These are phyloP conservation scores for Zaprionus africanus DNA, from an alignment of 1,140 invertebrate genomes.

Conservation along the genomic window DNA sequence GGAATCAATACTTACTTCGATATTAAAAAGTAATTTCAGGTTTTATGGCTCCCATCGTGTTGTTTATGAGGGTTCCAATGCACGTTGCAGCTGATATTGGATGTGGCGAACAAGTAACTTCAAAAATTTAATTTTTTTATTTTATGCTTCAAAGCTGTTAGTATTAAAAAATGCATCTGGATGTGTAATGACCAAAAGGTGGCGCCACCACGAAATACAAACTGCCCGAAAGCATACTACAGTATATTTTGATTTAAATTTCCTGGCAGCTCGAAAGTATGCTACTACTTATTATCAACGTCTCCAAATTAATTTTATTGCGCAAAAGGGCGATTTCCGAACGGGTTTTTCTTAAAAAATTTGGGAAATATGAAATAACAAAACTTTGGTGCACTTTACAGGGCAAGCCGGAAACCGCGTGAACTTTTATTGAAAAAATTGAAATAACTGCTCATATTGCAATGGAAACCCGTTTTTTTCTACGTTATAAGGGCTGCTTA, in stretches of 20 bases:
- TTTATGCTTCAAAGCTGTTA: too few species aligned
- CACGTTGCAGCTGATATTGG: background rate
- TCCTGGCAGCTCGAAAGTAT: background rate
- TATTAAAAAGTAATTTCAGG: background rate
- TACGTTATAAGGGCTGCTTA: too few species aligned
- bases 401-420: too few species aligned
- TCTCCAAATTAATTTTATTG: too few species aligned
- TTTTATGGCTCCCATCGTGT: background rate
- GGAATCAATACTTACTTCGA: background rate
- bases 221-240: background rate
- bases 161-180: background rate
- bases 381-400: too few species aligned
- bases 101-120: background rate
- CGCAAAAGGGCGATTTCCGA: too few species aligned
- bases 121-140: too few species aligned
- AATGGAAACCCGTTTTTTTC: too few species aligned
- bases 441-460: too few species aligned
- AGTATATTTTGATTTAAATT: background rate
- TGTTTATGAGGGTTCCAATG: background rate
- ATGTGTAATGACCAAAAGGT: background rate
- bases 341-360: too few species aligned
- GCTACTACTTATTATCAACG: background rate
- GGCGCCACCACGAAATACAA: background rate
- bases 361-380: too few species aligned
- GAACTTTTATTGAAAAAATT: too few species aligned